phyloP scores from a whole-genome alignment of 2,888 invertebrate genomes.

The Drosophila kanekoi region DNA sequence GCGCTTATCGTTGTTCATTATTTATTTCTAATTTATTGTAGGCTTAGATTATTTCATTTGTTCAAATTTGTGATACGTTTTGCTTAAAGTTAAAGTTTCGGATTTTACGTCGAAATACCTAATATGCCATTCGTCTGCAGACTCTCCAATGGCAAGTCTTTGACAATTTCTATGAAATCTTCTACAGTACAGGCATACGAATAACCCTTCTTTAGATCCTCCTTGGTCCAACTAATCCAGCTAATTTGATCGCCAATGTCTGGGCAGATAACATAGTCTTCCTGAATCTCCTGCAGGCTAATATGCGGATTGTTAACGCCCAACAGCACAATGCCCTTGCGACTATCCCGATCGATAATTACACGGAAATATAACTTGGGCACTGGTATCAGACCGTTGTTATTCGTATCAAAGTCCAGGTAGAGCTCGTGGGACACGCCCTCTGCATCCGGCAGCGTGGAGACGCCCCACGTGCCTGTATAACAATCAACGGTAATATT shows the following conservation, averaged over 20 bases:
- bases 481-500: conserved; percentile 85
- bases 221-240: conserved; percentile 78
- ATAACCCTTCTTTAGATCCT: conserved; percentile 72
- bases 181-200: conserved; percentile 80
- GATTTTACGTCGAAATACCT: conserved; percentile 42
- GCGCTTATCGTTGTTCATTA: conserved; percentile 14
- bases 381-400: conserved; percentile 85
- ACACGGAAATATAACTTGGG: conserved; percentile 87
- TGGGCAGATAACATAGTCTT: conserved; percentile 75
- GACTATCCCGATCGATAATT: conserved; percentile 85
- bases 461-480: conserved; percentile 87
- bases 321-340: conserved; percentile 86
- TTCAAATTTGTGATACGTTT: neutral
- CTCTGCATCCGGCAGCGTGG: conserved; percentile 85
- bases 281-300: conserved; percentile 62
- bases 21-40: conserved; percentile 12
- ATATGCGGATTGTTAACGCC: conserved; percentile 85
- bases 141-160: conserved; percentile 67
- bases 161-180: conserved; percentile 69
- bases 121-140: conserved; percentile 66
- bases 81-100: neutral
- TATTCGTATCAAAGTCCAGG: conserved; percentile 80
- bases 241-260: conserved; percentile 73
- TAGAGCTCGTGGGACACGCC: conserved; percentile 81
- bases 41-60: conserved; percentile 11